Conservation (phyloP, 1,140 invertebrate genomes). For the Tenebrio molitor region DNA sequence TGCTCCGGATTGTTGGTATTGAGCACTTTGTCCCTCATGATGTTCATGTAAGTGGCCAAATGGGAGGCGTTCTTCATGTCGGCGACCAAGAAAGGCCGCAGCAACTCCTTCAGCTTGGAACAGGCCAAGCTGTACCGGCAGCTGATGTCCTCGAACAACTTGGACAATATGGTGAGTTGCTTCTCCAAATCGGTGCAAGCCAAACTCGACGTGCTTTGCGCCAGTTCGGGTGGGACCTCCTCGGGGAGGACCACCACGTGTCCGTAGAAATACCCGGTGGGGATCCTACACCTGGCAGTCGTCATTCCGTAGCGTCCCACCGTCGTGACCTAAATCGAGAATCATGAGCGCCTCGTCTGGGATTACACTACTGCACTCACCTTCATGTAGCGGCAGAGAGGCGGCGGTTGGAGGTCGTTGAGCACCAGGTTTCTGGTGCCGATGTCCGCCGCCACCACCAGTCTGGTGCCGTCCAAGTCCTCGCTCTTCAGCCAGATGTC, state of each 20-base stretch:
- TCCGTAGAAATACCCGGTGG: conserved; percentile 92
- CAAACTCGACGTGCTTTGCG: conserved; percentile 1
- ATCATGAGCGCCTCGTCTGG: too few relatives aligned
- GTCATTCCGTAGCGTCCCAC: conserved; percentile 93
- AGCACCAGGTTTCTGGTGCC: conserved; percentile 85
- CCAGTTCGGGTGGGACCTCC: conserved; percentile 56
- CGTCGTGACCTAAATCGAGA: conserved; percentile 81
- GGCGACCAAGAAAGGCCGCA: conserved; percentile 81
- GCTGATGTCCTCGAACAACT: conserved; percentile 81
- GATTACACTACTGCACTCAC: conserved; percentile 66
- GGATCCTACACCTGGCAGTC: conserved; percentile 89
- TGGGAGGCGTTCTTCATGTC: conserved; percentile 85
- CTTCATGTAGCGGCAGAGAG: conserved; percentile 90
- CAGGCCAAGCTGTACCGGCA: conserved; percentile 88
- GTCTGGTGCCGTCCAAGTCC: conserved; percentile 83
- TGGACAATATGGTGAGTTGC: conserved; percentile 65
- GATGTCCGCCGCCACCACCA: conserved; percentile 91
- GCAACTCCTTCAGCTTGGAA: conserved; percentile 81
- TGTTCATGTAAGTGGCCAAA: conserved; percentile 84
- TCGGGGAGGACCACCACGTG: conserved; percentile 78
- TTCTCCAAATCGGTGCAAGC: conserved; percentile 60
- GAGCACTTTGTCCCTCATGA: conserved; percentile 71
- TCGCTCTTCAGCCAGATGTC: conserved; percentile 91
- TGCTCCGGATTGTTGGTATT: conserved; percentile 71
- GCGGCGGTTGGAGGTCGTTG: conserved; percentile 89